Evolutionary conservation across 2,113 vertebrate genomes (phyloP), one percentile per base, ranked within the genome.

Genomic region (Syrrhaptes paradoxus): DNA sequence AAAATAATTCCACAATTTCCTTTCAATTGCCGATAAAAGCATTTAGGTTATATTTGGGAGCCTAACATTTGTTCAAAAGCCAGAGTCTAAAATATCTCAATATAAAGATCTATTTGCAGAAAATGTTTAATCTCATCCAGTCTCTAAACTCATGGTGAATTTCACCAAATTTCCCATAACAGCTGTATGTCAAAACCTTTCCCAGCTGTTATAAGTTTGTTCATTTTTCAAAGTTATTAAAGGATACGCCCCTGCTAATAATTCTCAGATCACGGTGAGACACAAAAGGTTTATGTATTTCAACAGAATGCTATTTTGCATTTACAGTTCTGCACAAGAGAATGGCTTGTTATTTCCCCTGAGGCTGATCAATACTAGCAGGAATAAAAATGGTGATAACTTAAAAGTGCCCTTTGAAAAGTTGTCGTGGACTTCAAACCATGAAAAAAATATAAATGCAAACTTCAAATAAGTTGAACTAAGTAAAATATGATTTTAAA

Each of bases 171-270:
- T 95, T 95, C 88, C 88, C 83, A 49, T 67, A 95, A 61, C 90
- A 92, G 52, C 41, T 89, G 76, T 93, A 93, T 65, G 76, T 72
- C 86, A 86, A 97, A 95, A 84, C 41, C 22, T 93, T 92, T 90
- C 65, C 86, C 88, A 94, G 85, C 62, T 96, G 92, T 77, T 87
- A 41, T 25, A 86, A 92, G 48, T 61, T 68, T 94, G 83, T 92
- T 93, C 96, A 92, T 96, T 97, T 96, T 92, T 94, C 80, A 81
- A 90, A 90, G 88, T 90, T 96, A 95, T 94, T 97, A 90, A 94
- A 95, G 76, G 88, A 96, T 94, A 96, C 41, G 9, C 76, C 90
- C 76, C 65, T 87, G 72, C 61, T 86, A 96, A 86, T 94, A 96
- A 94, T 78, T 94, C 70, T 96, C 61, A 90, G 76, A 65, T 89